Evolutionary conservation across 2,888 invertebrate genomes (phyloP).

Genomic region (Scaptomyza tumidula): DNA sequence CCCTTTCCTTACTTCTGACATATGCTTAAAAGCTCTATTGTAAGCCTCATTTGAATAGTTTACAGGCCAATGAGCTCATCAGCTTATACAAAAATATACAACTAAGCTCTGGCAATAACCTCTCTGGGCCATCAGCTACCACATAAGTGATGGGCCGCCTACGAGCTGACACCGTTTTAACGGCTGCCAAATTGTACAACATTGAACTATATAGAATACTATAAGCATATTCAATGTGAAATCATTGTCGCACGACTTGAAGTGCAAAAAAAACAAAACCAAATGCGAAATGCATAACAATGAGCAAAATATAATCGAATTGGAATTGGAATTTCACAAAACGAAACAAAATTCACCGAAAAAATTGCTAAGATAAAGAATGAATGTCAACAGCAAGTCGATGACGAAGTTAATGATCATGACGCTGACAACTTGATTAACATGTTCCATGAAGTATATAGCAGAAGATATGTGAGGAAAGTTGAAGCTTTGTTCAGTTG

Average conservation of each 20-base stretch:
- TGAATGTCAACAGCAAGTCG: conserved; percentile 11
- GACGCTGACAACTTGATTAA: conserved; percentile 11
- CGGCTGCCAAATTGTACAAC: conserved; percentile 54
- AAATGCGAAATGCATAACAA: conserved; percentile 66
- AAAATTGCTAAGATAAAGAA: conserved; percentile 48
- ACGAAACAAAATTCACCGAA: conserved; percentile 30
- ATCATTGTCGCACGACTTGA: conserved; percentile 62
- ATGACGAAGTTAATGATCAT: conserved; percentile 19
- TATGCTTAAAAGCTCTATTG: too few species aligned
- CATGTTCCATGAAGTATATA: not conserved
- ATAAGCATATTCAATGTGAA: conserved; percentile 41
- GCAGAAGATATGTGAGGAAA: conserved; percentile 23
- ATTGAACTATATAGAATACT: conserved; percentile 73
- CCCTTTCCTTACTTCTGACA: too few species aligned
- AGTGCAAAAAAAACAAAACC: conserved; percentile 15
- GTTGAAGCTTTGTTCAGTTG: conserved; percentile 23
- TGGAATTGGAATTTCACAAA: conserved; percentile 67
- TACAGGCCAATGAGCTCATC: conserved; percentile 30
- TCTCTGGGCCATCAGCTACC: conserved; percentile 45
- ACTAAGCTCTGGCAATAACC: conserved; percentile 29
- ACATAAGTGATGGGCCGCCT: conserved; percentile 30
- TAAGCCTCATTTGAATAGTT: not conserved
- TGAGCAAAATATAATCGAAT: conserved; percentile 26
- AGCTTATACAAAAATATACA: not conserved
- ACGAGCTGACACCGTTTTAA: conserved; percentile 42